phyloP scores from a whole-genome alignment of 2,797 vertebrate genomes.

The Spondyliosoma cantharus region DNA sequence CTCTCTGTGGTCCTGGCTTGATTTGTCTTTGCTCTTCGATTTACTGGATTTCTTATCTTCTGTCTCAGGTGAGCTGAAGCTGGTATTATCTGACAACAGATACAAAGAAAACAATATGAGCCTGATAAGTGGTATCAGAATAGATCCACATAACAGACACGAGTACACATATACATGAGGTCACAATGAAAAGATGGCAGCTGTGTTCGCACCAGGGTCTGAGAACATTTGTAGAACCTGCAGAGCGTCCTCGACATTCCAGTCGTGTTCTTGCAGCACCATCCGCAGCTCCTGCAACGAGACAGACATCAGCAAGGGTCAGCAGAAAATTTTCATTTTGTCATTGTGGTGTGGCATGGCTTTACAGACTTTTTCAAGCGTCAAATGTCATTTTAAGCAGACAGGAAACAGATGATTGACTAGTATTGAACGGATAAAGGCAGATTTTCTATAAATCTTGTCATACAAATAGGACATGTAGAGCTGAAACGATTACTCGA shows the following conservation, averaged over 20 bases:
- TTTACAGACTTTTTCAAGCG: background rate
- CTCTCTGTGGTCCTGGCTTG: slow-evolving; percentile 19
- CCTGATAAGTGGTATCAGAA: background rate
- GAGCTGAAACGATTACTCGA: too few species aligned
- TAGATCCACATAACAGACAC: background rate
- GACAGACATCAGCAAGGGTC: slow-evolving; percentile 18
- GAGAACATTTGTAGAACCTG: slow-evolving; percentile 91
- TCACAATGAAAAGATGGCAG: background rate
- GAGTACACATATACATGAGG: background rate
- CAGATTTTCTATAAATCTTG: background rate
- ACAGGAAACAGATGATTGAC: background rate
- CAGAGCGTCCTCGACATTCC: slow-evolving; percentile 90
- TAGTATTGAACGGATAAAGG: background rate
- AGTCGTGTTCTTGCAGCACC: slow-evolving; percentile 92
- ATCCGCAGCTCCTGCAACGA: slow-evolving; percentile 89
- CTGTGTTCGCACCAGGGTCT: slow-evolving; percentile 77
- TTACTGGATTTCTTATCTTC: slow-evolving; percentile 48
- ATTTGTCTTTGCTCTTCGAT: slow-evolving; percentile 36
- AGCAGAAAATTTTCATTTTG: background rate
- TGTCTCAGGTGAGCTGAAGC: slow-evolving; percentile 49
- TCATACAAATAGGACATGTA: background rate
- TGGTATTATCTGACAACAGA: slow-evolving; percentile 50
- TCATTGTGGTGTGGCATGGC: background rate
- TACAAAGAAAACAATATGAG: background rate
- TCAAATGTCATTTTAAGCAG: background rate